Conservation (phyloP, 2,888 invertebrate genomes). For the Amphipyra tragopoginis region DNA sequence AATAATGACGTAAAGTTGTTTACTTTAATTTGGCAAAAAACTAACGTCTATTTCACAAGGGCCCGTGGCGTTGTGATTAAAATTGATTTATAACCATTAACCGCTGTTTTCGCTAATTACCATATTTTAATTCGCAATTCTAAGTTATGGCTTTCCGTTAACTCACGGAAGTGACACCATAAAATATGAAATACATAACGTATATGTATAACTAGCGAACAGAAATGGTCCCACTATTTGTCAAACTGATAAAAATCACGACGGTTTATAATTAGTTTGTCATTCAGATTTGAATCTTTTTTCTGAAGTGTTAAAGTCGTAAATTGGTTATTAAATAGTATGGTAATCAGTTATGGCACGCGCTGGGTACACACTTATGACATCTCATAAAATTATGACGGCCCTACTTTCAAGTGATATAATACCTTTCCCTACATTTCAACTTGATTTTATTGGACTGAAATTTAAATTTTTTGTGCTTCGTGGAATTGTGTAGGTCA, state of each 20-base stretch:
- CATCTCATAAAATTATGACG: constrained; percentile 8
- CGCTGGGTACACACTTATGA: constrained; percentile 9
- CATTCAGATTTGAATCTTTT: constrained; percentile 2
- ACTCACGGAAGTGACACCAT: constrained; percentile 13
- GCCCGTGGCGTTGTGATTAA: constrained; percentile 8
- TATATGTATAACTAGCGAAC: not conserved
- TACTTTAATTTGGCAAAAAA: not conserved
- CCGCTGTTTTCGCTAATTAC: constrained; percentile 5
- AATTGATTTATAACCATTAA: constrained; percentile 14
- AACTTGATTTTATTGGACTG: not conserved
- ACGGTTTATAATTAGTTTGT: not conserved
- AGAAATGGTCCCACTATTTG: constrained; percentile 5
- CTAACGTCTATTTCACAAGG: constrained; percentile 9
- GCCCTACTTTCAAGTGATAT: constrained; percentile 26
- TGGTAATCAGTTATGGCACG: constrained; percentile 6
- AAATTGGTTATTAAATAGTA: not conserved
- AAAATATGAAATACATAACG: constrained; percentile 23
- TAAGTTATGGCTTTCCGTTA: constrained; percentile 7
- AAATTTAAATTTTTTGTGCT: not conserved
- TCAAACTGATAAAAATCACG: constrained; percentile 13
- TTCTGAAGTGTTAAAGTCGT: constrained; percentile 2
- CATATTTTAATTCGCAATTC: constrained; percentile 26
- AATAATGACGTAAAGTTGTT: no score
- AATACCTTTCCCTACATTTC: not conserved
- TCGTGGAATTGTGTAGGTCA: no score